These are phyloP conservation scores for Pardalotus punctatus DNA, from an alignment of 2,113 vertebrate genomes.

Conservation along the genomic window DNA sequence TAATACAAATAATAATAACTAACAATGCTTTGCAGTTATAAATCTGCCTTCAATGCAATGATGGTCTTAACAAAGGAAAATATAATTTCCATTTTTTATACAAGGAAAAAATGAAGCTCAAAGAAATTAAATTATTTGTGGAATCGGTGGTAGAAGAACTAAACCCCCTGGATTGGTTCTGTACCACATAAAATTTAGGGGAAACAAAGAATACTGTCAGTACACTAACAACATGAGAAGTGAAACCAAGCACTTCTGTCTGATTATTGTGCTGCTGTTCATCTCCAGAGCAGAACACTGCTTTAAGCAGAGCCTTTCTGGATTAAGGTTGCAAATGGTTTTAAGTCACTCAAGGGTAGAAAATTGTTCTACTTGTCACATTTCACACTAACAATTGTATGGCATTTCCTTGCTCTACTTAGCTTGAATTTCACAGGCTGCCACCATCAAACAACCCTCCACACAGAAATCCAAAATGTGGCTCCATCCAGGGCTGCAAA, in stretches of 20 bases:
- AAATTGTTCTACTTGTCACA: constrained; percentile 23
- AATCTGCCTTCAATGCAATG: not conserved
- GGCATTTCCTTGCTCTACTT: constrained; percentile 9
- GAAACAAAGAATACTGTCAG: not conserved
- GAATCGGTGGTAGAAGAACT: not conserved
- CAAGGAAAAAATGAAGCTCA: not conserved
- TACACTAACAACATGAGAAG: not conserved
- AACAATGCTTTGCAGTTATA: not conserved
- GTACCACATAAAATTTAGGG: not conserved
- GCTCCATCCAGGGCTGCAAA: not conserved
- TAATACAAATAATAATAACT: not conserved
- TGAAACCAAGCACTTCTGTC: not conserved
- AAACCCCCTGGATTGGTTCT: not conserved
- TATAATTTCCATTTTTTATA: not conserved
- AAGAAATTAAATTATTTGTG: not conserved
- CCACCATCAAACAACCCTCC: not conserved
- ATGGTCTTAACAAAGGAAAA: not conserved
- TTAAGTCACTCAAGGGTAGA: constrained; percentile 1
- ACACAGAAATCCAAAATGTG: not conserved
- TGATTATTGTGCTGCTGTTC: not conserved
- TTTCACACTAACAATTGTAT: constrained; percentile 9
- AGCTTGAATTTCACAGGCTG: not conserved
- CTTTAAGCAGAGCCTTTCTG: not conserved
- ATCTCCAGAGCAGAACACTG: not conserved
- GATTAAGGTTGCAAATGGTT: constrained; percentile 17